Evolutionary conservation across 2,888 invertebrate genomes (phyloP), one percentile per base, ranked within the genome.

Genomic region (Hypolimnas misippus): DNA sequence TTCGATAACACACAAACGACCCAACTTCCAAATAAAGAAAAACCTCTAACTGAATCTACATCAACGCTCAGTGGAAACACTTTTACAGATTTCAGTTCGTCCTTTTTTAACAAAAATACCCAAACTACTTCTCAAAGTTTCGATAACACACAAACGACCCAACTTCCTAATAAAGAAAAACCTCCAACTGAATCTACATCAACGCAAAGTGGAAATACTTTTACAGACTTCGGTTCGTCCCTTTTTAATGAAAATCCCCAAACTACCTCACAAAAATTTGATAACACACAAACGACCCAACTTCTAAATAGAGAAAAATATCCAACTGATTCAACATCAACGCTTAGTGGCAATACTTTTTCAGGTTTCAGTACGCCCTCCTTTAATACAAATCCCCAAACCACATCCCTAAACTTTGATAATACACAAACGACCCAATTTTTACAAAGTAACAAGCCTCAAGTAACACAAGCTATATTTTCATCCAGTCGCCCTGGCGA

Each of bases 401-500:
- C 6, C 12, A n/a, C 14, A n/a, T 44, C 35, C 10, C 49, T 8
- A 29, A n/a, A n/a, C 10, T 17, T 35, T 16, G 40, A 38, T 46
- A 29, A 35, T 0, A 42, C 52, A 21, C 16, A 50, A 38, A 19
- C 33, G 10, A 31, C 52, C 29, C 52, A 58, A 57, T 3, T 49
- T 3, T 46, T 31, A 29, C 19, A 31, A 19, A 25, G 42, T 17
- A 40, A 4, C 25, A 35, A 38, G 5, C 31, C 40, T 51, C 25
- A 58, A 58, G 21, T 25, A 50, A 38, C 38, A 49, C 50, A 52
- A 33, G 35, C 10, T 17, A 25, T 40, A 46, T 54, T 55, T 14
- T 21, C 35, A 40, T 44, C 59, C 58, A 73, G 65, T 51, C 35
- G 52, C n/a, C 62, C 65, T 10, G 57, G 62, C 25, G 73, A 74